phyloP scores from a whole-genome alignment of 2,888 invertebrate genomes.

The Xestoiulus laeticollis region DNA sequence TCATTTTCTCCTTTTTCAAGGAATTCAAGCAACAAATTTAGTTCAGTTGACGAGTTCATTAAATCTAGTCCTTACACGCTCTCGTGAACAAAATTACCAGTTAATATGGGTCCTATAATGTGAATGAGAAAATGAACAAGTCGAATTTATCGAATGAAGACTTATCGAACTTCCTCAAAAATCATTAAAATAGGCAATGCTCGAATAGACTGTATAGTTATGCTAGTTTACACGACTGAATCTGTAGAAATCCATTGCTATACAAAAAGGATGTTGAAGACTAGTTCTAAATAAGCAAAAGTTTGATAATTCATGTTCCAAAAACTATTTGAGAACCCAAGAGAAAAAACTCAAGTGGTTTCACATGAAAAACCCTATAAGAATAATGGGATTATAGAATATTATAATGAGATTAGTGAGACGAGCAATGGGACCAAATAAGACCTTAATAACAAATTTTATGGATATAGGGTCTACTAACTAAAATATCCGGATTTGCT shows the following conservation, averaged over 20 bases:
- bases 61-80: slow-evolving; percentile 6
- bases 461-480: no score
- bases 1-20: background rate
- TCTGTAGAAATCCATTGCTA: background rate
- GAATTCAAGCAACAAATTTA: slow-evolving; percentile 39
- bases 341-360: no score
- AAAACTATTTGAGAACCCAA: no score
- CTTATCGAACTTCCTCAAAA: background rate
- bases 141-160: background rate
- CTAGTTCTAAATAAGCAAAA: no score
- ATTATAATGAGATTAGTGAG: no score
- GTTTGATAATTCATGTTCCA: no score
- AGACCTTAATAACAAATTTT: no score
- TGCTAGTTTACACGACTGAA: background rate
- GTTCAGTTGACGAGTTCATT: background rate
- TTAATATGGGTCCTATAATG: background rate
- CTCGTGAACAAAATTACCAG: slow-evolving; percentile 11
- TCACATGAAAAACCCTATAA: no score
- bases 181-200: background rate
- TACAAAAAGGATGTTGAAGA: background rate
- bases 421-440: no score
- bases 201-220: background rate
- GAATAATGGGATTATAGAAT: no score
- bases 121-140: background rate
- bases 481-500: no score